Evolutionary conservation across 1,140 invertebrate genomes (phyloP), one percentile per base, ranked within the genome.

Genomic region (Caenorhabditis remanei): DNA sequence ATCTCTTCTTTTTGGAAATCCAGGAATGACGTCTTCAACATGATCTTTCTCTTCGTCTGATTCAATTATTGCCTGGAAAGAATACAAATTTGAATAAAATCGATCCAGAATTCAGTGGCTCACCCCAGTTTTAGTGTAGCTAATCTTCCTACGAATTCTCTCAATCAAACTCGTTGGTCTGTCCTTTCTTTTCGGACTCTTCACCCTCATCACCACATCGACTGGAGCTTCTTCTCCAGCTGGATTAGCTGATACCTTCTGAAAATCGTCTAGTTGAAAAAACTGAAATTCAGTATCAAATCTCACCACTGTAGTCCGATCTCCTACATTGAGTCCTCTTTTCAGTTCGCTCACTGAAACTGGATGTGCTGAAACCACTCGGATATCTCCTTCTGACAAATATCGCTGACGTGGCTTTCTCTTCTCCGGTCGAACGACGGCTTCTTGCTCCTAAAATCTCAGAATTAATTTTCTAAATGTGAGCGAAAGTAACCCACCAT

Each of bases 261-360:
- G 46, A 79, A 79, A 79, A 50, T 9, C 40, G 0, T 71, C 24
- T 63, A 24, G 2, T 7, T 63, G 3, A 65, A n/a, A 40, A 48
- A 40, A 8, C 19, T 75, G 11, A n/a, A 5, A 65, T 19, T 11
- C 43, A 71, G 6, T 4, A n/a, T 6, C n/a, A 19, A 71, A 71
- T 24, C 43, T 53, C 24, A 79, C 71, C n/a, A 24, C 43, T 13
- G 46, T 14, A 19, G 16, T 79, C 40, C 8, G 19, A 21, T 50
- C 19, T 50, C 11, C n/a, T 32, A n/a, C n/a, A 79, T 2, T 53
- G 19, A 79, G 11, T 79, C 71, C 71, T 48, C 71, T 79, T 53
- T 79, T 79, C 71, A 79, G 24, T 79, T 79, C 71, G 71, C 71
- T 79, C 46, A 79, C 71, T 79, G 71, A 79, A 79, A 50, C 40